Evolutionary conservation across 2,113 vertebrate species (phyloP).

Genomic region (Xenopus tropicalis): UCB_Xtro_10.0 CM004447.2:13886001-13886500

Average conservation of each 20-base stretch:
- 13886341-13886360: constrained; percentile 53
- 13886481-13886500: constrained; percentile 78
- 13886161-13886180: too few relatives aligned
- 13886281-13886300: constrained; percentile 58
- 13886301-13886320: constrained; percentile 65
- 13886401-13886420: constrained; percentile 78
- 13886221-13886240: constrained; percentile 49
- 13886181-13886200: neutral
- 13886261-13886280: constrained; percentile 68
- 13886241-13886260: constrained; percentile 62
- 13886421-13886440: constrained; percentile 76
- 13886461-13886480: constrained; percentile 66
- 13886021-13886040: too few relatives aligned
- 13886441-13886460: constrained; percentile 71
- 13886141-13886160: too few relatives aligned
- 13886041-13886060: too few relatives aligned
- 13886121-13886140: too few relatives aligned
- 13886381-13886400: constrained; percentile 83
- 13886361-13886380: constrained; percentile 77
- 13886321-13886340: constrained; percentile 70
- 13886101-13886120: too few relatives aligned
- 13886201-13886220: constrained; percentile 6
- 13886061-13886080: too few relatives aligned
- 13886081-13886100: too few relatives aligned
- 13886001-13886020: too few relatives aligned